Evolutionary conservation across 2,797 vertebrate genomes (phyloP).

Genomic region (Anomalospiza imberbis): DNA sequence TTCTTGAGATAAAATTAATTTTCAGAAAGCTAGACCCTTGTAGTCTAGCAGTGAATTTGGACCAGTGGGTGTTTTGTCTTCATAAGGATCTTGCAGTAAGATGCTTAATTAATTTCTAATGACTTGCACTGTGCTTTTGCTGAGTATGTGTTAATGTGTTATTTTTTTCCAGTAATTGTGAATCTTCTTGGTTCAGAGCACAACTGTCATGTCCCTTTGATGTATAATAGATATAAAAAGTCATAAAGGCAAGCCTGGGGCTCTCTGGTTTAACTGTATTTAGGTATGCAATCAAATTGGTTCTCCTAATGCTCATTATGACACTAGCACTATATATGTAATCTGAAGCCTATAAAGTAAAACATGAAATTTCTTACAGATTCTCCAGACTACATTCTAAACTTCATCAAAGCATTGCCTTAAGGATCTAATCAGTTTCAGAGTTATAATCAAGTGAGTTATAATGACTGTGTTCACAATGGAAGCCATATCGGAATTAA

Average conservation of each 20-base stretch:
- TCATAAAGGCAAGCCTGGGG: conserved; percentile 17
- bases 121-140: neutral
- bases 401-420: conserved; percentile 51
- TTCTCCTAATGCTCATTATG: conserved; percentile 27
- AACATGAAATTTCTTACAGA: conserved; percentile 14
- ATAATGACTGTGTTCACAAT: conserved; percentile 15
- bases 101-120: conserved; percentile 39
- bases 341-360: neutral
- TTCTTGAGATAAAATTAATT: neutral
- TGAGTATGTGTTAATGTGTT: neutral
- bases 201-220: conserved; percentile 13
- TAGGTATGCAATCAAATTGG: conserved; percentile 26
- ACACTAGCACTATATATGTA: neutral
- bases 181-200: conserved; percentile 5
- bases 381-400: conserved; percentile 21
- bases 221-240: conserved; percentile 45
- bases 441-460: neutral
- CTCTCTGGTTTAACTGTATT: conserved; percentile 26
- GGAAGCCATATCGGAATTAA: conserved; percentile 18
- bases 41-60: neutral
- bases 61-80: neutral
- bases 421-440: conserved; percentile 19
- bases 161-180: neutral
- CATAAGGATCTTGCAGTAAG: neutral
- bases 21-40: neutral